A percentile compares a stretch with the other conserved stretches of the same genome.
These are phyloP conservation scores for Prunella strophiata DNA, from an alignment of 2,797 vertebrate genomes.

Conservation along the genomic window DNA sequence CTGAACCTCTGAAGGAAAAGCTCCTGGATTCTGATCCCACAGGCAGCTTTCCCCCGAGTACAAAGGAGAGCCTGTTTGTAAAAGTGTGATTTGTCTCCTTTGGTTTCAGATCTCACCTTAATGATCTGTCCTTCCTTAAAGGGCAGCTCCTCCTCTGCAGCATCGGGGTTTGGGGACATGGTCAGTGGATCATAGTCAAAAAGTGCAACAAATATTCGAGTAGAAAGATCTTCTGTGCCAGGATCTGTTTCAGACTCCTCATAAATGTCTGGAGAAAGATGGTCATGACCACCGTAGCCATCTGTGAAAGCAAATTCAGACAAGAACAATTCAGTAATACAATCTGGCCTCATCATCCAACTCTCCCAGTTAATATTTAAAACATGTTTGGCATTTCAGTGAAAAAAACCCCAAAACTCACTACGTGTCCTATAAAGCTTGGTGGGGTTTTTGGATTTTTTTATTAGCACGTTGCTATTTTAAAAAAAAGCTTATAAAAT, in stretches of 20 bases:
- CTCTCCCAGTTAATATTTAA: background rate
- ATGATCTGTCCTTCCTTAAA: constrained; percentile 99
- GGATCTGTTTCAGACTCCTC: constrained; percentile 88
- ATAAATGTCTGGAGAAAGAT: constrained; percentile 87
- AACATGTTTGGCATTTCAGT: background rate
- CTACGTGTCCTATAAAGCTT: background rate
- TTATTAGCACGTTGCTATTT: background rate
- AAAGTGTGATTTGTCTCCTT: background rate
- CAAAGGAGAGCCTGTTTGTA: background rate
- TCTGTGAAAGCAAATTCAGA: constrained; percentile 77
- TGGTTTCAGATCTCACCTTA: constrained; percentile 79
- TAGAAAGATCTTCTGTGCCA: constrained; percentile 81
- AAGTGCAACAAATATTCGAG: constrained; percentile 94
- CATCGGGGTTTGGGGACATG: constrained; percentile 98
- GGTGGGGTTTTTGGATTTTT: background rate
- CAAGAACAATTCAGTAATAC: background rate
- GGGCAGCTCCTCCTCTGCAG: constrained; percentile 93
- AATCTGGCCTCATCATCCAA: background rate
- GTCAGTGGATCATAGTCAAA: constrained; percentile 97
- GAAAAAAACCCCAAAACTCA: background rate
- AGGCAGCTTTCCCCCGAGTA: background rate
- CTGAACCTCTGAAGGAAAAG: background rate
- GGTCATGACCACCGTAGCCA: constrained; percentile 84
- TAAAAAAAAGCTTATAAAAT: background rate
- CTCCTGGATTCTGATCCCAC: background rate